These are phyloP conservation scores for Drosophila hamatofila DNA, from an alignment of 2,888 invertebrate species.

Conservation along the genomic window DNA sequence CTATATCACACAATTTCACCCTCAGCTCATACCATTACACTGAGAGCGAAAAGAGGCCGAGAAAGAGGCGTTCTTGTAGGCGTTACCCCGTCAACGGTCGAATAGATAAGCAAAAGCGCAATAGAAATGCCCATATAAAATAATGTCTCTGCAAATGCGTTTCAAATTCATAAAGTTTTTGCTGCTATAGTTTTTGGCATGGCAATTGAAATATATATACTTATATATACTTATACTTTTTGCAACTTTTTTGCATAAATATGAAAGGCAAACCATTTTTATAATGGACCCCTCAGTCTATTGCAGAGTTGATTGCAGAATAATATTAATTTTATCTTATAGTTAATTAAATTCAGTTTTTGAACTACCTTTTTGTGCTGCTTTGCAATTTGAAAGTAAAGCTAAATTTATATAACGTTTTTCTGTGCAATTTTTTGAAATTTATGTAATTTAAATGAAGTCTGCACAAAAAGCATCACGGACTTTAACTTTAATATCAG, in stretches of 20 bases:
- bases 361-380: background rate
- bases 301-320: background rate
- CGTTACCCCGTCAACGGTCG: constrained; percentile 16
- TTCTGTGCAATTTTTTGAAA: no score
- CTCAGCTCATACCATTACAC: background rate
- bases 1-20: background rate
- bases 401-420: background rate
- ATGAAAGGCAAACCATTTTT: background rate
- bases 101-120: constrained; percentile 37
- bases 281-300: background rate
- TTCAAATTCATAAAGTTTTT: constrained; percentile 17
- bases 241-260: background rate
- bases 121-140: constrained; percentile 32
- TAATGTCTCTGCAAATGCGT: constrained; percentile 24
- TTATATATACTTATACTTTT: background rate
- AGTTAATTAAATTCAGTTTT: background rate
- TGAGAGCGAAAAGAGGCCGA: constrained; percentile 3
- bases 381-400: background rate
- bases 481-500: no score
- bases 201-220: background rate
- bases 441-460: no score
- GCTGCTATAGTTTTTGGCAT: background rate
- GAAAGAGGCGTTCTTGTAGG: constrained; percentile 13
- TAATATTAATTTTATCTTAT: background rate
- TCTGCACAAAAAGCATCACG: no score